Evolutionary conservation across 2,797 vertebrate species (phyloP).

Genomic region (Rhincodon typus): DNA sequence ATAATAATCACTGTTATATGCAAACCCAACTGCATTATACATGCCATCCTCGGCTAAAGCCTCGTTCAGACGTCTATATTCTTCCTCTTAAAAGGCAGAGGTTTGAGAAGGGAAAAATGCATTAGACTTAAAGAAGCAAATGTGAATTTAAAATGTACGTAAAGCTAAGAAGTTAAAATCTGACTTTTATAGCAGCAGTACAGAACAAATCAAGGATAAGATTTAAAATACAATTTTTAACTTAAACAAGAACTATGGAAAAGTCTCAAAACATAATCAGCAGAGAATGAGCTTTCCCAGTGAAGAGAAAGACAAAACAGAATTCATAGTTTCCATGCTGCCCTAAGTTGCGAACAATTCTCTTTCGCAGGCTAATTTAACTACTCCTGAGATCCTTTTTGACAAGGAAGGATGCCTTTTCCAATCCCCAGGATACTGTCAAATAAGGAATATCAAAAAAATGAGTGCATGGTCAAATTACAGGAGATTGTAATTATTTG

Average conservation of each 20-base stretch:
- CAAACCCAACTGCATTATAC: conserved; percentile 87
- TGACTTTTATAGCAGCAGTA: neutral
- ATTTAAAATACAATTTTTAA: neutral
- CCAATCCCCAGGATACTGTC: conserved; percentile 71
- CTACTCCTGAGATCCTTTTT: conserved; percentile 71
- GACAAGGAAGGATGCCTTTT: conserved; percentile 70
- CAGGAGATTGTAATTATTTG: conserved; percentile 47
- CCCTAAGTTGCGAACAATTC: conserved; percentile 61
- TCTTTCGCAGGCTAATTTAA: conserved; percentile 67
- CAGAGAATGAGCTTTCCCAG: conserved; percentile 19
- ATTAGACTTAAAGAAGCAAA: conserved; percentile 11
- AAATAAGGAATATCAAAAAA: conserved; percentile 73
- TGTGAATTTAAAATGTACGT: neutral
- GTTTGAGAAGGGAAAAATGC: neutral
- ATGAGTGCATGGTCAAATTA: conserved; percentile 63
- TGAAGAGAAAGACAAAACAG: conserved; percentile 53
- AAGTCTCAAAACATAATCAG: neutral
- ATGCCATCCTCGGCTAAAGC: conserved; percentile 88
- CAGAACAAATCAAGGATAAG: neutral
- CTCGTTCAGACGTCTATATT: conserved; percentile 94
- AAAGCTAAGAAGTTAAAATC: conserved; percentile 14
- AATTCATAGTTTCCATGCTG: conserved; percentile 61
- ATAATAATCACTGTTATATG: conserved; percentile 92
- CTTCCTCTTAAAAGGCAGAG: conserved; percentile 78
- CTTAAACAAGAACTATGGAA: neutral